Evolutionary conservation across 2,888 invertebrate genomes (phyloP), one percentile per base, ranked within the genome.

Genomic region (Drosophila testacea): DNA sequence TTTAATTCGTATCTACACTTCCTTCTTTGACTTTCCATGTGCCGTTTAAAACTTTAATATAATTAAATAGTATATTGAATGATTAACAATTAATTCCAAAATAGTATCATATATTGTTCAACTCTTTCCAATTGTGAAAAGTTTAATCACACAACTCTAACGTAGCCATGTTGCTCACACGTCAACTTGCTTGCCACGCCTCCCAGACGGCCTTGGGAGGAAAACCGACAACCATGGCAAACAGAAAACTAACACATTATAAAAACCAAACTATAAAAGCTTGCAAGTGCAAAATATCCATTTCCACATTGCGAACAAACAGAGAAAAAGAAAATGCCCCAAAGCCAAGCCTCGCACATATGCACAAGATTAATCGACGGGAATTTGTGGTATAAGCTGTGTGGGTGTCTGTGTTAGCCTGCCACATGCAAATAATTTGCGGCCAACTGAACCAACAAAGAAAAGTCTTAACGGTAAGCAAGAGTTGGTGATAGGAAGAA

Each of bases 341-440:
- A 65, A 79, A 57, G 63, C 38, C 44, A 64, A 61, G 36, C 32
- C 59, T 51, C 52, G 52, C 65, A 60, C 78, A 65, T 55, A 59
- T 60, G 56, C 59, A 46, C 48, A 87, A 82, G 88, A 85, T 83
- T 83, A 88, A 83, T 88, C 83, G 80, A 63, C 64, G 30, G 50
- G 69, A 48, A 52, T 51, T 69, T 55, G 28, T 54, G 38, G 36
- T 32, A 27, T 30, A 56, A 16, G 39, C 4, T 30, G 6, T 16
- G 10, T 34, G 9, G 5, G 16, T 11, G 41, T 16, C 16, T 42
- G 13, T 22, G 42, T 22, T 22, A 27, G 38, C 48, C 13, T 36
- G 30, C 57, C 64, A 48, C 63, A 84, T 79, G 73, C 85, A 85
- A 83, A 83, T 88, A 85, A 87, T 87, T 87, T 83, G 85, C 56